Evolutionary conservation across 1,140 invertebrate genomes (phyloP), one percentile per base, ranked within the genome.

Genomic region (Neocloeon triangulifer): DNA sequence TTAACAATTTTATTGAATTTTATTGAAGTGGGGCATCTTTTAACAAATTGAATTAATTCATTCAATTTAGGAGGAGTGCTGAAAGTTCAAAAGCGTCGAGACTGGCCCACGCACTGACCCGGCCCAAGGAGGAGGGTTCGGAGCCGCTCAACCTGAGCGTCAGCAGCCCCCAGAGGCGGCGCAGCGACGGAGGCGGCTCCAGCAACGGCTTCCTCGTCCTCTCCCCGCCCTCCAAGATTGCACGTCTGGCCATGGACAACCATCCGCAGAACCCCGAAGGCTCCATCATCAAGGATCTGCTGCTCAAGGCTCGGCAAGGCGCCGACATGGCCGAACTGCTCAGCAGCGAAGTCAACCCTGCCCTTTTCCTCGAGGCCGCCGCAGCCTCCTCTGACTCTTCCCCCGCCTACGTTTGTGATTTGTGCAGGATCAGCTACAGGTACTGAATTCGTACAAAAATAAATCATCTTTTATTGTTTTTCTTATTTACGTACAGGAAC

Each of bases 241-340:
- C n/a, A n/a, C n/a, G n/a, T n/a, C n/a, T n/a, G n/a, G n/a, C n/a
- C n/a, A n/a, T n/a, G n/a, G n/a, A n/a, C n/a, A n/a, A 15, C n/a
- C n/a, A n/a, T n/a, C n/a, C n/a, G n/a, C 59, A 46, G 50, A 64
- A 59, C 45, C 56, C 61, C 2, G 73, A 78, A 43, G 62, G 69
- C 14, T 77, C 73, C 4, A 75, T 82, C 26, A 84, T 85, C 32
- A 86, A 85, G 48, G 77, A 84, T 48, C 58, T 85, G 7, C 46
- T 86, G 4, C 47, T 80, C 19, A 81, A 80, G 52, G 64, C 64
- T 30, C 59, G 65, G 26, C 50, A 49, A 33, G 36, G 44, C 39
- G 36, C 48, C 48, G 22, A 34, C 20, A 41, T 48, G 20, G 46
- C 44, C n/a, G n/a, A n/a, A n/a, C n/a, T n/a, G n/a, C n/a, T n/a